A percentile compares a stretch with the other conserved stretches of the same genome.
Conservation (phyloP, 2,888 invertebrate genomes). For the Crematogaster levior region DNA sequence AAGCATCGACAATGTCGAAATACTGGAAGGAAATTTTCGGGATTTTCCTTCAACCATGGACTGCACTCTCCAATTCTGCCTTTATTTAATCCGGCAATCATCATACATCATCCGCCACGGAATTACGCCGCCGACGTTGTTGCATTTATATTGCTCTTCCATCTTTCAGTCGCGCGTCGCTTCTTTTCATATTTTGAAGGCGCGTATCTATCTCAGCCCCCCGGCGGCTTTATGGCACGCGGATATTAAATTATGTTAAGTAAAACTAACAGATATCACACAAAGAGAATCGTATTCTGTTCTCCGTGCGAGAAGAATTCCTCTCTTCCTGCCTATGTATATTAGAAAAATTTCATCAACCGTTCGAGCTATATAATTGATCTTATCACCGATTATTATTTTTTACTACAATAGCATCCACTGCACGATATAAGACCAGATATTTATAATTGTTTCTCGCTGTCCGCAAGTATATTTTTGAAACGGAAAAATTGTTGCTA, state of each 20-base stretch:
- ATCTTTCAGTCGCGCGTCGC: slow-evolving; percentile 45
- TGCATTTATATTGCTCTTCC: slow-evolving; percentile 52
- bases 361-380: neutral
- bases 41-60: neutral
- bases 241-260: slow-evolving; percentile 46
- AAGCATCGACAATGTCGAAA: slow-evolving; percentile 4
- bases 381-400: neutral
- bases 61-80: slow-evolving; percentile 15
- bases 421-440: neutral
- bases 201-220: slow-evolving; percentile 18
- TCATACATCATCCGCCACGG: slow-evolving; percentile 43
- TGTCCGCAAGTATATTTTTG: neutral
- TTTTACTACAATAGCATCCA: neutral
- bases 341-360: slow-evolving; percentile 1
- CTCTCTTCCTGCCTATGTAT: neutral
- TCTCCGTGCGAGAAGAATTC: neutral
- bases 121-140: slow-evolving; percentile 33
- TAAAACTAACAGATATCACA: slow-evolving; percentile 29
- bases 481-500: neutral
- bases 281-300: slow-evolving; percentile 13
- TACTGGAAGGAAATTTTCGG: neutral
- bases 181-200: slow-evolving; percentile 47
- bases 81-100: slow-evolving; percentile 52
- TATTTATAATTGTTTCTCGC: neutral
- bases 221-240: slow-evolving; percentile 22